Base-by-base conservation (phyloP, 2,113 vertebrate genomes). In the Channa maculata region DNA sequence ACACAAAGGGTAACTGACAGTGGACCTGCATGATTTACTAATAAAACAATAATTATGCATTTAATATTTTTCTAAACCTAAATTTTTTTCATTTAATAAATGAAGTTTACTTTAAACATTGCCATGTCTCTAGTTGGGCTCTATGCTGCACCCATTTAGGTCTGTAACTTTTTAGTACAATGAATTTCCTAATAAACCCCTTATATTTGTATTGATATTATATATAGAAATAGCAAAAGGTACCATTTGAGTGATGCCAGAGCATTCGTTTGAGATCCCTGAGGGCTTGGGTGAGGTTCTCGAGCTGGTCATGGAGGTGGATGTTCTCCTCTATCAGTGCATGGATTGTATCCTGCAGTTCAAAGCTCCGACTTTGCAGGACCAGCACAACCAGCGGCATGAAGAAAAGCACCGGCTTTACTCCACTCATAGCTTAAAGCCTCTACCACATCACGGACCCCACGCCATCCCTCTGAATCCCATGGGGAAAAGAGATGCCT, bases 321-420 rank as follows among this genome's bases (percentile, higher is more conserved):
- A 92, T 89, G 67, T 96, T 96, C 86, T 96, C 95, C 50, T 94
- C 92, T 11, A 95, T 94, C 65, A 95, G 88, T 1, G 88, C 74
- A 10, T 94, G 92, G 71, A 96, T 95, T 0, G 94, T 94, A 46
- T 96, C 95, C 85, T 95, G 95, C 2, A 96, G 91, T 44, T 95
- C 94, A 54, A 95, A 96, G 65, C 81, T 76, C 7, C 10, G 10
- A 55, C 75, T 69, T 13, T 71, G 78, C 66, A 86, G 70, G 36
- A 81, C 24, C 60, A 91, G 78, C 67, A 90, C 80, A 63, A 12
- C 45, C 66, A 80, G 49, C 0, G 57, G 68, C 55, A 71, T 11
- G 24, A 79, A 57, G 51, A 86, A 38, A 49, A 90, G 52, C 15
- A 33, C 43, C 0, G 53, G 59, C 54, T 39, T 75, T 0, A 48